Base-by-base conservation (phyloP, 2,888 invertebrate species). In the Pristionchus arcanus region DNA sequence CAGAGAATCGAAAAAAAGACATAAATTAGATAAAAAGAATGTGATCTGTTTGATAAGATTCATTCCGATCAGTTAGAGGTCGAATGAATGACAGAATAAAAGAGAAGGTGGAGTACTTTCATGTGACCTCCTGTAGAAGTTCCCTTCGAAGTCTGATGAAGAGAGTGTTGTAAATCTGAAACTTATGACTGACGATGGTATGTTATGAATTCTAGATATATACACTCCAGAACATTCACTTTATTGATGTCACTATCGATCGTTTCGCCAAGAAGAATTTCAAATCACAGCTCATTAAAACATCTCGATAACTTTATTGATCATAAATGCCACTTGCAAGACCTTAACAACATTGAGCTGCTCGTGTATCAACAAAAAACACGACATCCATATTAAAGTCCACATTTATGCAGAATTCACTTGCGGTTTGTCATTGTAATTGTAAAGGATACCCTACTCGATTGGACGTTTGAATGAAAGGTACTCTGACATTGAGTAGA, bases 21-120 rank as follows among this genome's bases (percentile, higher is more conserved):
- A 25, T 81, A 49, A 81, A 81, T 81, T 81, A 81, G 81, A 81
- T 81, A 81, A 81, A 37, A 37, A 31, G 21, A 16, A 31, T 13
- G 31, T 71, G 68, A 71, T 16, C 68, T 71, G 31, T 71, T 31
- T 19, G 68, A 71, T 71, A 71, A 34, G 28, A 21, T 19, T 25
- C 74, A 37, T 25, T 21, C 34, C 25, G 37, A 74, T 74, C 74
- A 34, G 15, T 34, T 31, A 28, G 37, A 21, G 74, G 74, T 42
- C 25, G 74, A 7, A 21, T 37, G 74, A 74, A 19, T 74, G 74
- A 37, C 37, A 37, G 21, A 74, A 74, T 16, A 74, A 25, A 37
- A 74, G 34, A n/a, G 74, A 74, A 63, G n/a, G 74, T 7, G 19
- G 34, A 37, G 37, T 74, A 21, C 74, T 15, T 31, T 19, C 31